phyloP scores from a whole-genome alignment of 2,888 invertebrate species.

The Cheilosia variabilis region DNA sequence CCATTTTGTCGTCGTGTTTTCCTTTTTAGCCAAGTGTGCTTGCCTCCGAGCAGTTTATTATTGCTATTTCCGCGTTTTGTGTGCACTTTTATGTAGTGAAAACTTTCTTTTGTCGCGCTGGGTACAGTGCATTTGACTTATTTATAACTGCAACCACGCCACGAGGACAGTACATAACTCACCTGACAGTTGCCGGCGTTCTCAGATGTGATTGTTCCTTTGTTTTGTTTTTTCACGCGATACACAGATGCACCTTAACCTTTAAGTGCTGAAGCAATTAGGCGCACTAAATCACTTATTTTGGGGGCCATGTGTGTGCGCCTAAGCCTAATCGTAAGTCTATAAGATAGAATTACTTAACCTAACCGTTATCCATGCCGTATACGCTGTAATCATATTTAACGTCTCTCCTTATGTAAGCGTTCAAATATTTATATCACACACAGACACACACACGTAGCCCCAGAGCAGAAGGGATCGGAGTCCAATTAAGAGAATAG shows the following conservation, averaged over 20 bases:
- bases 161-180: conserved; percentile 25
- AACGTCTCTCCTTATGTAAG: conserved; percentile 24
- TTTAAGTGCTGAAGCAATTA: conserved; percentile 3
- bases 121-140: conserved; percentile 39
- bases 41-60: conserved; percentile 23
- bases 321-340: neutral
- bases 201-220: neutral
- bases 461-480: conserved; percentile 12
- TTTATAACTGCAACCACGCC: conserved; percentile 22
- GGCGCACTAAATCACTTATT: neutral
- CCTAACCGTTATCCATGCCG: conserved; percentile 23
- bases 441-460: neutral
- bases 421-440: conserved; percentile 36
- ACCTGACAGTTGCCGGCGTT: conserved; percentile 27
- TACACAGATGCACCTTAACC: neutral
- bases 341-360: conserved; percentile 39
- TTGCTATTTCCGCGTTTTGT: conserved; percentile 26
- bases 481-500: conserved; percentile 41
- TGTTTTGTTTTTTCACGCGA: neutral
- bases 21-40: conserved; percentile 4
- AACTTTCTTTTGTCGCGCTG: conserved; percentile 4
- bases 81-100: conserved; percentile 6
- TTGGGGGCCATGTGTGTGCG: neutral
- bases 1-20: conserved; percentile 1
- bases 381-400: conserved; percentile 28